Percentiles rank a stretch among this genome's conserved stretches.
Conservation (phyloP, 2,888 invertebrate species). For the Geophilus truncorum region DNA sequence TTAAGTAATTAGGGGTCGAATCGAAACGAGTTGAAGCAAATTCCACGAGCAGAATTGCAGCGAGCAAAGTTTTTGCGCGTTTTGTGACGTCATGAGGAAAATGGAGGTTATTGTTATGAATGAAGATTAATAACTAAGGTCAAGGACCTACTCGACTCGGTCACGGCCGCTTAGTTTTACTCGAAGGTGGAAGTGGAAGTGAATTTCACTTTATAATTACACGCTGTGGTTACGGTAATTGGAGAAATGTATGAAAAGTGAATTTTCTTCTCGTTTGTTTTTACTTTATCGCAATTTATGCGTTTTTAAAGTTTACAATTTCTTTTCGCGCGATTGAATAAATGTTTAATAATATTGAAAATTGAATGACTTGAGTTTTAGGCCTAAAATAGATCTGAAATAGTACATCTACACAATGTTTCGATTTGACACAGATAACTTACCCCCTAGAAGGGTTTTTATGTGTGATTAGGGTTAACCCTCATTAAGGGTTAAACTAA, state of each 20-base stretch:
- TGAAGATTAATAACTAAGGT: neutral
- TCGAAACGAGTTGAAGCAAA: neutral
- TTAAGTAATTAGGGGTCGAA: neutral
- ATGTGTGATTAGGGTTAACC: too few relatives aligned
- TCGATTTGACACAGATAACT: too few relatives aligned
- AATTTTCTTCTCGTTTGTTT: neutral
- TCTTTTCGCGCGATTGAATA: too few relatives aligned
- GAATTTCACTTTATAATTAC: neutral
- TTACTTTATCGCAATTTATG: neutral
- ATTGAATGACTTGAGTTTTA: too few relatives aligned
- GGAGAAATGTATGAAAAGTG: neutral
- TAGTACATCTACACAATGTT: too few relatives aligned
- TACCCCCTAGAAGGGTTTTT: too few relatives aligned
- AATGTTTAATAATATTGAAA: too few relatives aligned
- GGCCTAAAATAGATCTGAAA: too few relatives aligned
- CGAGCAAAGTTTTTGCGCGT: too few relatives aligned
- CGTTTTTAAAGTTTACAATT: too few relatives aligned
- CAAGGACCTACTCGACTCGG: constrained; percentile 12
- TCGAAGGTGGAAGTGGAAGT: neutral
- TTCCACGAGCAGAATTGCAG: neutral
- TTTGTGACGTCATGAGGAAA: neutral
- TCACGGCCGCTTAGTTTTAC: neutral
- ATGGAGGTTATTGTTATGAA: constrained; percentile 12
- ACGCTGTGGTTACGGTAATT: neutral
- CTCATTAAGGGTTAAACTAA: too few relatives aligned